Evolutionary conservation across 1,140 invertebrate genomes (phyloP).

Genomic region (Conopomorpha cramerella): DNA sequence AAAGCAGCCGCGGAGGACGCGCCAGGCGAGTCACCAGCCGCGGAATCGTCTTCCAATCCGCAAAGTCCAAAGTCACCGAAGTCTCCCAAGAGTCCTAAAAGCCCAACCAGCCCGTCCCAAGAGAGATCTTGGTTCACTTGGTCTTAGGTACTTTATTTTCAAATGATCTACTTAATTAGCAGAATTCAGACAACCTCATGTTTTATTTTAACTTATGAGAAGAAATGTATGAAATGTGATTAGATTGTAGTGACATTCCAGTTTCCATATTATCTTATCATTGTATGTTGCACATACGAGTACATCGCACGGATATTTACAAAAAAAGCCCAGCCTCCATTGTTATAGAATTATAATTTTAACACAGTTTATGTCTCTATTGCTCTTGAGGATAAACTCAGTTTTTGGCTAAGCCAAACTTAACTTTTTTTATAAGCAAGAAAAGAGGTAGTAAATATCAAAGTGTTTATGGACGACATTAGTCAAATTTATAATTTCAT

Average conservation of each 20-base stretch:
- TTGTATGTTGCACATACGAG: background rate
- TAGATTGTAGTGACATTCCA: background rate
- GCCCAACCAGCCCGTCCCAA: conserved; percentile 39
- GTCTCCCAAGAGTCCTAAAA: conserved; percentile 47
- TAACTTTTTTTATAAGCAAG: no score
- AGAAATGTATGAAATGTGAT: background rate
- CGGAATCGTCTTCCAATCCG: conserved; percentile 13
- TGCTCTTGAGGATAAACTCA: no score
- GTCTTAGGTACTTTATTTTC: conserved; percentile 41
- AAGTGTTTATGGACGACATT: no score
- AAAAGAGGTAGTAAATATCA: no score
- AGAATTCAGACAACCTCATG: background rate
- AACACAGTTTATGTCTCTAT: no score
- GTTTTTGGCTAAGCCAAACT: no score
- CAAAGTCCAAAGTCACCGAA: conserved; percentile 20
- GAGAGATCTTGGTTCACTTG: conserved; percentile 65
- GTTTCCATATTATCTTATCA: background rate
- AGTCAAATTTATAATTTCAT: no score
- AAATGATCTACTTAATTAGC: background rate
- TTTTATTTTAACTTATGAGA: conserved; percentile 4
- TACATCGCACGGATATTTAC: background rate
- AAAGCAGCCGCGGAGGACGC: conserved; percentile 27
- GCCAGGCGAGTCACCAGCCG: conserved; percentile 10
- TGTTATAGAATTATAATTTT: no score
- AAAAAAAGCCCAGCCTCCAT: no score